These are phyloP conservation scores for Ryuthela nishihirai DNA, from an alignment of 2,888 invertebrate genomes.

Conservation along the genomic window DNA sequence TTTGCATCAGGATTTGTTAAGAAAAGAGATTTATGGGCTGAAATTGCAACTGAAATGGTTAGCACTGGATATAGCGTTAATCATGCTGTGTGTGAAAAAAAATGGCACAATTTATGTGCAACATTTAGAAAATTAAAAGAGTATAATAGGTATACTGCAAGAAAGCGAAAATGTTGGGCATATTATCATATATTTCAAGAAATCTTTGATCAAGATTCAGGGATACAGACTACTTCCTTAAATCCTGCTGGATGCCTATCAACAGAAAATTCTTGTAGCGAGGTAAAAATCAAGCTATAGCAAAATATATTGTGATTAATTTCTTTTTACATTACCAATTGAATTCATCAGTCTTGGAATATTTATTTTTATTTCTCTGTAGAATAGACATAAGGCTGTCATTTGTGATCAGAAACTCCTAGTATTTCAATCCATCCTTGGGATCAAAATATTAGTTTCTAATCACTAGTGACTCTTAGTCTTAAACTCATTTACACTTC, in stretches of 20 bases:
- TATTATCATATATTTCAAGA: constrained; percentile 7
- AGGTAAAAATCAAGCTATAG: neutral
- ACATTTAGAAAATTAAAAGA: constrained; percentile 13
- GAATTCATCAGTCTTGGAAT: too few relatives aligned
- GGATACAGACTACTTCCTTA: neutral
- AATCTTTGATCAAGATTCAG: neutral
- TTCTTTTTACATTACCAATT: too few relatives aligned
- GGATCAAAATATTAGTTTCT: too few relatives aligned
- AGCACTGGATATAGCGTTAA: constrained; percentile 1
- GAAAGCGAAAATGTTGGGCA: constrained; percentile 6
- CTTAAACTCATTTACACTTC: too few relatives aligned
- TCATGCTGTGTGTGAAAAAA: constrained; percentile 10
- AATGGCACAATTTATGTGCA: constrained; percentile 15
- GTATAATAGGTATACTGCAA: neutral
- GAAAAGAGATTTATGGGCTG: constrained; percentile 10
- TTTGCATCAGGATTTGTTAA: constrained; percentile 12
- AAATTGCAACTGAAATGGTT: constrained; percentile 11
- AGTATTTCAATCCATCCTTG: too few relatives aligned
- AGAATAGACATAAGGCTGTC: too few relatives aligned
- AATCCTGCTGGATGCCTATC: neutral
- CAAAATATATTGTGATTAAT: too few relatives aligned
- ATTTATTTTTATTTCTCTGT: too few relatives aligned
- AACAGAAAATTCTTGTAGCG: constrained; percentile 1
- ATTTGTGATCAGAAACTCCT: too few relatives aligned
- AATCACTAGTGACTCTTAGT: too few relatives aligned